Conservation (phyloP, 2,888 invertebrate species). For the Smittia aterrima region DNA sequence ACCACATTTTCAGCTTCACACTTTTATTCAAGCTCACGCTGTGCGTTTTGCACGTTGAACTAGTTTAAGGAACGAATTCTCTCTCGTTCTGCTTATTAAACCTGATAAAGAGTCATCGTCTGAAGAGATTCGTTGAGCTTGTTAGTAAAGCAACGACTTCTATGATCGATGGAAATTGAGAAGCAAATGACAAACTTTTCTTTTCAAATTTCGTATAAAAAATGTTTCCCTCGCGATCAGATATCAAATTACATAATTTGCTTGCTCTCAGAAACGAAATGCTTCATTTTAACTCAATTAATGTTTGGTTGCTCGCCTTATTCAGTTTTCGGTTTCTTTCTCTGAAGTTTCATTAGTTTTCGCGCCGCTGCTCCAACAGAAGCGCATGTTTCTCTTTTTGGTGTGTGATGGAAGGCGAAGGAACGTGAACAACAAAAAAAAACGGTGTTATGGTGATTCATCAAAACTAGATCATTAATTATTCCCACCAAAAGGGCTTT, state of each 20-base stretch:
- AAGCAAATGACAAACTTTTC: too few species aligned
- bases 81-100: too few species aligned
- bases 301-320: slow-evolving; percentile 4
- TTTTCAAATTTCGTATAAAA: too few species aligned
- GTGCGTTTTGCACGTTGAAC: not conserved
- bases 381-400: slow-evolving; percentile 5
- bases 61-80: not conserved
- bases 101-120: not conserved
- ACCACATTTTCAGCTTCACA: slow-evolving; percentile 3
- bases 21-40: slow-evolving; percentile 19
- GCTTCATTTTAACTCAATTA: slow-evolving; percentile 29
- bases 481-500: slow-evolving; percentile 3
- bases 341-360: slow-evolving; percentile 37
- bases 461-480: slow-evolving; percentile 39
- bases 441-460: slow-evolving; percentile 28
- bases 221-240: not conserved
- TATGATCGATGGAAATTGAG: too few species aligned
- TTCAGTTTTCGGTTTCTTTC: not conserved
- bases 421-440: slow-evolving; percentile 7
- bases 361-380: slow-evolving; percentile 16
- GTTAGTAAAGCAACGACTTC: too few species aligned
- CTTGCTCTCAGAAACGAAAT: not conserved
- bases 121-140: not conserved
- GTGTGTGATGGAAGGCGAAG: slow-evolving; percentile 11
- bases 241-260: slow-evolving; percentile 2